Evolutionary conservation across 2,888 invertebrate genomes (phyloP), one percentile per base, ranked within the genome.

Genomic region (Volucella inanis): DNA sequence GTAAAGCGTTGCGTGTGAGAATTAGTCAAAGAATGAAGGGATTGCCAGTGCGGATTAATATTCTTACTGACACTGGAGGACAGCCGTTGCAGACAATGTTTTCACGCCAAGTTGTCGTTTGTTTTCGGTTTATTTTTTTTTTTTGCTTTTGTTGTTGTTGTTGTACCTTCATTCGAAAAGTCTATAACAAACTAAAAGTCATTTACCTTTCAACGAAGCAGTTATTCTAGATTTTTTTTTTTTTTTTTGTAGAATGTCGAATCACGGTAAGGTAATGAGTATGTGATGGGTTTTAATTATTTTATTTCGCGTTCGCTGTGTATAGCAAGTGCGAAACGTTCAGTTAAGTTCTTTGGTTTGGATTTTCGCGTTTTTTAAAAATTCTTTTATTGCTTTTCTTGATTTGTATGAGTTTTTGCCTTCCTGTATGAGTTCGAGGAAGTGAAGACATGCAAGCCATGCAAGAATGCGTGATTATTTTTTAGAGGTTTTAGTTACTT

Each of bases 221-320:
- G 39, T 11, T 52, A 8, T 39, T 47, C 38, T 61, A 55, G 18
- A 41, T 9, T 52, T 45, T 11, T 41, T 70, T 55, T 68, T 15
- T 38, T 71, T 64, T 31, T 8, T 38, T 55, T 54, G 39, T 57
- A 57, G 50, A 70, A 62, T 77, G 67, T 68, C 49, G 43, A 55
- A 45, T 45, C 55, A 18, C 50, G 31, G 38, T 49, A 62, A 38
- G 50, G 59, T 68, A 70, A 65, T 79, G 74, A 78, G 71, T 80
- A 61, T 82, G 83, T 62, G 78, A 78, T 72, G 77, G 49, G 78
- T 68, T 84, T 84, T 84, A 84, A 84, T 84, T 80, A 71, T 80
- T 67, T 74, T 47, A 54, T 64, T 74, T 75, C 39, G 68, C 79
- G 31, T 6, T 31, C 31, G 65, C 57, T 74, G 70, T 70, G 68